A percentile compares a stretch with the other conserved stretches of the same genome.
These are phyloP conservation scores for Diglossa brunneiventris DNA, from an alignment of 2,113 vertebrate genomes.

Conservation along the genomic window DNA sequence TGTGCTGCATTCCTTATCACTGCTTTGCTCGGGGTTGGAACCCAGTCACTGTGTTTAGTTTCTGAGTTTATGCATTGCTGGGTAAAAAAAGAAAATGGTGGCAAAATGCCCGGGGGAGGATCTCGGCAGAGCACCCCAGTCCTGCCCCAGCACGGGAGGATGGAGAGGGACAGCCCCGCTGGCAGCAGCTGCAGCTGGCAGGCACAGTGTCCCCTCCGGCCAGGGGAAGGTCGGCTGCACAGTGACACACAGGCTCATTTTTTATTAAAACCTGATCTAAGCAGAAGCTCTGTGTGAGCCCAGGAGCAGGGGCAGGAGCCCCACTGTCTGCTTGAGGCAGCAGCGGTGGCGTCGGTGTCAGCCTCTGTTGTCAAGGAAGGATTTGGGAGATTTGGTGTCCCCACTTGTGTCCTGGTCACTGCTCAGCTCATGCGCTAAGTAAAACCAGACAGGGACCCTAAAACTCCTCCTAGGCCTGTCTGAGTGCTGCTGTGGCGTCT, in stretches of 20 bases:
- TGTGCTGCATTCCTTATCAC: neutral
- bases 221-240: neutral
- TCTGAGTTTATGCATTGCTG: neutral
- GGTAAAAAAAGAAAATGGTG: neutral
- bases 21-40: neutral
- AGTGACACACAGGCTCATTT: neutral
- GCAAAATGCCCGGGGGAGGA: neutral
- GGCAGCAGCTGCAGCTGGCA: neutral
- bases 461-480: neutral
- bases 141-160: neutral
- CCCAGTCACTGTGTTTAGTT: neutral
- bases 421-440: rapidly evolving
- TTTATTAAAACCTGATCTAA: neutral
- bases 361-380: neutral
- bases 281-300: neutral
- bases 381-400: neutral
- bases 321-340: rapidly evolving
- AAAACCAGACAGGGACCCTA: neutral
- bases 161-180: rapidly evolving
- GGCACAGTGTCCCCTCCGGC: neutral
- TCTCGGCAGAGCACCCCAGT: neutral
- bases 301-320: rapidly evolving
- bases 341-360: rapidly evolving
- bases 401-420: neutral
- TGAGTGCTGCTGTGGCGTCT: neutral